Base-by-base conservation (phyloP, 2,797 vertebrate species). In the Melanogrammus aeglefinus region DNA sequence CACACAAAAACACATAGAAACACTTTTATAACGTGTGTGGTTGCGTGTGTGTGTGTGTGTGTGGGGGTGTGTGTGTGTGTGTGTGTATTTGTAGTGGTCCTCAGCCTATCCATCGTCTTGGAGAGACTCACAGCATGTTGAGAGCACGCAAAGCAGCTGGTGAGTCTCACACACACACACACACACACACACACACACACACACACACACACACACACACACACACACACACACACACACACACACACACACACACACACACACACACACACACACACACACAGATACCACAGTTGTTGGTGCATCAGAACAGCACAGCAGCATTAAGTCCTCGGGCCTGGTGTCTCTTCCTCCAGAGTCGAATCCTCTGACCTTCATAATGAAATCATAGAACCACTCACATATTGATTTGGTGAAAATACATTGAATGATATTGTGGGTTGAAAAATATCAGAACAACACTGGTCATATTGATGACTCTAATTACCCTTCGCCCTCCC, bases 71-170 rank as follows among this genome's bases (percentile, higher is more conserved):
- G 69, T 51, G 47, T 18, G 14, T 18, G 47, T 51, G 47, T 63
- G 29, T 73, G 4, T 84, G 9, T 86, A 76, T 81, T 0, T 83
- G 41, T 75, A 90, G 83, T 47, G 57, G 85, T 24, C 85, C 78
- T 77, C 77, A 86, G 74, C 86, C 90, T 51, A 87, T 94, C 74
- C 78, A 89, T 71, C 85, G 78, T 29, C 88, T 93, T 0, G 92
- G 90, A 79, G 92, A 94, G 85, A 93, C 84, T 0, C 76, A 90
- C 82, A 90, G 76, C 79, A 89, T 91, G 89, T 66, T 83, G 57
- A 91, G 91, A 74, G 82, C 33, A 77, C 82, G 85, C 8, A 86
- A 77, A 41, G 81, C 80, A 33, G 75, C 75, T 66, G 85, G 92
- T 80, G 74, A 81, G 29, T 29, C 8, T 33, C 71, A 35, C n/a